Base-by-base conservation (phyloP, 1,140 invertebrate species). In the Cydia strobilella region DNA sequence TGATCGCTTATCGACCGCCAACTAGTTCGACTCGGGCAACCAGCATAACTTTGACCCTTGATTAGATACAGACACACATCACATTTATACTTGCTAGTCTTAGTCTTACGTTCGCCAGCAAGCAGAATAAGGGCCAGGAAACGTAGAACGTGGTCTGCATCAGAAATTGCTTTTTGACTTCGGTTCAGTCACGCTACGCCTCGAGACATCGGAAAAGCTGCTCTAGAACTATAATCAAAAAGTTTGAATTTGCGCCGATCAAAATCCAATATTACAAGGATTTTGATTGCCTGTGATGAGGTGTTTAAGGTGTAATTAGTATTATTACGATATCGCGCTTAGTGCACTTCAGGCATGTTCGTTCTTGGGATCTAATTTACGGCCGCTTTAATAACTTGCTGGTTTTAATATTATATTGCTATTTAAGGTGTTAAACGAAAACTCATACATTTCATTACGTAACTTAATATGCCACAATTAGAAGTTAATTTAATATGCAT, bases 61-160 rank as follows among this genome's bases (percentile, higher is more conserved):
- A 20, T 18, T 59, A 20, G 2, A 2, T 18, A 59, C 7, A 23
- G 7, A 59, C 18, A 59, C 18, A 59, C 9, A 23, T 10, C n/a
- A 5, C 9, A 59, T 23, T 59, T 59, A 59, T 12, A 59, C 20
- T 59, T 7, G 54, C 9, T 23, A 18, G 6, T 23, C 18, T 54
- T 20, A 23, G 20, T 9, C 54, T 7, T 6, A 59, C 9, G 54
- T 23, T 20, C 54, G 20, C 54, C 7, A 12, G 54, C 54, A 23
- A 59, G 20, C 18, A 10, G 9, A 59, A 20, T 59, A 59, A 59
- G 7, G 54, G 54, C 7, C 88, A 91, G 89, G 89, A 91, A 91
- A 84, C 85, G 73, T 66, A 74, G 69, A 69, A 80, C 87, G 84
- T 80, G 82, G 76, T 78, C 84, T 80, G 89, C 88, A 91, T 91